Base-by-base conservation (phyloP, 2,797 vertebrate genomes). In the Aeoliscus strigatus region DNA sequence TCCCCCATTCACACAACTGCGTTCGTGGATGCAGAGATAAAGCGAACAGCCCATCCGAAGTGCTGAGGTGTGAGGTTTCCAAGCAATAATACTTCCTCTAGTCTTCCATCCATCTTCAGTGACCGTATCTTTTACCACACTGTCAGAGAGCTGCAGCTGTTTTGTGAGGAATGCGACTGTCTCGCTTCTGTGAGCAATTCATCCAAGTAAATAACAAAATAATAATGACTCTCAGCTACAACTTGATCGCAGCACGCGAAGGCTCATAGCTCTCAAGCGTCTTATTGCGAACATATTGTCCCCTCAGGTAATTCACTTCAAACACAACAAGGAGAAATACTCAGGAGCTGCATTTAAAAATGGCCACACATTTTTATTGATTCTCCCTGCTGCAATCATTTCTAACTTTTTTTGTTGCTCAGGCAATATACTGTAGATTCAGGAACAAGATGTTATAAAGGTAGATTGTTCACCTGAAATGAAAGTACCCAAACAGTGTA, bases 11-110 rank as follows among this genome's bases (percentile, higher is more conserved):
- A 24, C 21, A 37, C n/a, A 30, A 14, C 9, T 8, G 14, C 26
- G n/a, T 32, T 47, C 43, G 47, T 29, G 27, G 48, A 42, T 33
- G 32, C 8, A 15, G 28, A 48, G 60, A 72, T 60, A 69, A 58
- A 29, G 49, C 37, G 41, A 60, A 60, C 36, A 44, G 47, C 49
- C 40, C 16, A 39, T 39, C 47, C 14, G 55, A 79, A 68, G 29
- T 49, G 61, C 50, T 54, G 60, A 68, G 34, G 27, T 54, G 14
- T 11, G 7, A n/a, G 30, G 15, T 51, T 56, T 60, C 33, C 10
- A 39, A 13, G 40, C 3, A 43, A 28, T 48, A 21, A 40, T 34
- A 18, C 25, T 21, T 24, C 14, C 17, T 18, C 34, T 41, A 23
- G 38, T 37, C 23, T 35, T 21, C n/a, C 28, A 45, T 16, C 36